phyloP scores from a whole-genome alignment of 2,113 vertebrate species.

The Eulemur macaco region DNA sequence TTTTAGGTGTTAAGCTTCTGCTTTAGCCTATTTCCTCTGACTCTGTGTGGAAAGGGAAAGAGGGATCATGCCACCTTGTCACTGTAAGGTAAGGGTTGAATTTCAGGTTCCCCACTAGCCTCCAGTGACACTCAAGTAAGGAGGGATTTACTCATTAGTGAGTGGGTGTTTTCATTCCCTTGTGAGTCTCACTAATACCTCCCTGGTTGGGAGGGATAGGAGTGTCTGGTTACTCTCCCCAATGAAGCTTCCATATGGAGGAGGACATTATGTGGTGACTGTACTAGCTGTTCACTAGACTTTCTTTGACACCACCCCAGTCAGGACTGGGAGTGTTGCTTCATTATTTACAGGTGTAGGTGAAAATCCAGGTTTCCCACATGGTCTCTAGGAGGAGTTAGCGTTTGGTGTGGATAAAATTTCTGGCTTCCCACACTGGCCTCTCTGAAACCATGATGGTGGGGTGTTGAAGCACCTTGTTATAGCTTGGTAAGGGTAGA shows the following conservation, averaged over 20 bases:
- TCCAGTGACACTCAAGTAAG: not conserved
- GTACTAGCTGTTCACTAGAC: no score
- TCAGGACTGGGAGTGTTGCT: rapidly evolving
- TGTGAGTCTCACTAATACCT: not conserved
- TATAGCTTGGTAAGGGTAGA: not conserved
- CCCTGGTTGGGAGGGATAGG: not conserved
- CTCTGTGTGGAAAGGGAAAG: rapidly evolving
- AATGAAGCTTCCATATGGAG: not conserved
- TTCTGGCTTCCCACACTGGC: not conserved
- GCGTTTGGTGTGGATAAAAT: not conserved
- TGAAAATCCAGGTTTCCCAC: not conserved
- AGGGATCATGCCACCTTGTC: not conserved
- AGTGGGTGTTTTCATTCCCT: not conserved
- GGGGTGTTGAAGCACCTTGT: not conserved
- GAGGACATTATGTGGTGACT: not conserved
- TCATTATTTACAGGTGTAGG: not conserved
- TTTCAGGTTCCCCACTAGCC: not conserved
- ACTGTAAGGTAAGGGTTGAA: not conserved
- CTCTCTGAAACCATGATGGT: not conserved
- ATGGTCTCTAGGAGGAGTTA: not conserved
- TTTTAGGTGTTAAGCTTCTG: not conserved
- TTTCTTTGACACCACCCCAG: rapidly evolving
- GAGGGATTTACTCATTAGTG: not conserved
- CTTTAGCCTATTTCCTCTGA: not conserved
- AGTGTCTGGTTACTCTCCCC: not conserved